Evolutionary conservation across 2,888 invertebrate genomes (phyloP).

Genomic region (Chymomyza amoena): DNA sequence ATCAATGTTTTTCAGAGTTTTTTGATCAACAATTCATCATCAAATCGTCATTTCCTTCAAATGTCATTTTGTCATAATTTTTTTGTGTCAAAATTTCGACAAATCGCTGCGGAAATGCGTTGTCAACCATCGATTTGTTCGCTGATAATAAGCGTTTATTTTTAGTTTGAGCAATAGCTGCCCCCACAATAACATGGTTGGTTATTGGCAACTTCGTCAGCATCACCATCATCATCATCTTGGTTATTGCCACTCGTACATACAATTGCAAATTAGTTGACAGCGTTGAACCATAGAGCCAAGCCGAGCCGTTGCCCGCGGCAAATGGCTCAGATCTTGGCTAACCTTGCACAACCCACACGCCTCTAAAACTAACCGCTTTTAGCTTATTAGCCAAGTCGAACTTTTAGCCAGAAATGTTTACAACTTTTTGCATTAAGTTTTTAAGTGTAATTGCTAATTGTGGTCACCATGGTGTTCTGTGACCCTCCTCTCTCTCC

Average conservation of each 20-base stretch:
- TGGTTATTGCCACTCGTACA: slow-evolving; percentile 16
- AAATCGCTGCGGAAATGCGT: slow-evolving; percentile 50
- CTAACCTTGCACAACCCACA: slow-evolving; percentile 28
- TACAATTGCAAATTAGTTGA: slow-evolving; percentile 62
- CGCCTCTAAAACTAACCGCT: slow-evolving; percentile 47
- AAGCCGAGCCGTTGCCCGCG: slow-evolving; percentile 51
- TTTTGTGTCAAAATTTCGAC: slow-evolving; percentile 2
- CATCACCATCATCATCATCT: neutral
- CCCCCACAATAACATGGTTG: neutral
- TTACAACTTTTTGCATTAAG: slow-evolving; percentile 4
- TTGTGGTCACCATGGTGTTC: neutral
- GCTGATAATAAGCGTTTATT: slow-evolving; percentile 7
- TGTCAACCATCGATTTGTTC: neutral
- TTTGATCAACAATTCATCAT: slow-evolving; percentile 21
- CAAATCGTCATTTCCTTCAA: slow-evolving; percentile 43
- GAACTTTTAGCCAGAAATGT: neutral
- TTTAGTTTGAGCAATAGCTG: neutral
- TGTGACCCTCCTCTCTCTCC: neutral
- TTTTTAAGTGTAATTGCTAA: slow-evolving; percentile 2
- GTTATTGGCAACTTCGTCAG: neutral
- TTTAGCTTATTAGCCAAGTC: slow-evolving; percentile 26
- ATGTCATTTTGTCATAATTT: slow-evolving; percentile 30
- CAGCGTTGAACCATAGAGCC: slow-evolving; percentile 9
- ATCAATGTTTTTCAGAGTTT: slow-evolving; percentile 12
- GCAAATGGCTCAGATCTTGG: slow-evolving; percentile 41